Evolutionary conservation across 2,888 invertebrate species (phyloP).

Genomic region (Osmoderma eremita): DNA sequence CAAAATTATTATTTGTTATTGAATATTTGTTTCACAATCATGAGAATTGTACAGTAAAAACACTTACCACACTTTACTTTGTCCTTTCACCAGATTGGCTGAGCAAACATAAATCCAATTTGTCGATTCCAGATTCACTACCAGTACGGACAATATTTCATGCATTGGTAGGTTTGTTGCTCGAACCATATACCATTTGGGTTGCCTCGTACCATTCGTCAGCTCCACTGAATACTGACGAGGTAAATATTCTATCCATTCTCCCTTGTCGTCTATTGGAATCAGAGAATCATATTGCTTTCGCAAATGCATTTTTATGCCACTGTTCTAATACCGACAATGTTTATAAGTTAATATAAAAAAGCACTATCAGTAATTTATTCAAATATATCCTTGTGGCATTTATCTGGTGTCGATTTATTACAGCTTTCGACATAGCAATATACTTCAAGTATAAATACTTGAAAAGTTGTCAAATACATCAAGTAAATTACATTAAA

Average conservation of each 20-base stretch:
- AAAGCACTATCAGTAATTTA: no score
- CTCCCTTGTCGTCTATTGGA: constrained; percentile 60
- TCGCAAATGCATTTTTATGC: constrained; percentile 53
- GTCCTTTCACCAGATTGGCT: constrained; percentile 67
- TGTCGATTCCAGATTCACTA: constrained; percentile 72
- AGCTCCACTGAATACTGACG: constrained; percentile 62
- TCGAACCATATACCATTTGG: constrained; percentile 70
- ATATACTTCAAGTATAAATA: not conserved
- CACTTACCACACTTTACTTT: constrained; percentile 72
- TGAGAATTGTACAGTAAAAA: not conserved
- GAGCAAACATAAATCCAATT: constrained; percentile 85
- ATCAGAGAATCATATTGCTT: constrained; percentile 57
- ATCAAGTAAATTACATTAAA: no score
- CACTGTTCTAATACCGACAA: constrained; percentile 54
- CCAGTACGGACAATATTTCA: constrained; percentile 73
- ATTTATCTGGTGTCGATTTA: not conserved
- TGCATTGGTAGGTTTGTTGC: constrained; percentile 68
- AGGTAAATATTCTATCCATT: constrained; percentile 66
- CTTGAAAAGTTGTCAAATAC: no score
- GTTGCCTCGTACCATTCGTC: constrained; percentile 54
- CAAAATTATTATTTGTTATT: not conserved
- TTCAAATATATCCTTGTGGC: constrained; percentile 5
- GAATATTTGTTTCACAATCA: no score
- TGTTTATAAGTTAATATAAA: no score
- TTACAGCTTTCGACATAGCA: not conserved